Percentiles rank a stretch among this genome's conserved stretches.
phyloP scores from a whole-genome alignment of 2,888 invertebrate species.

The Abscondita cerata region DNA sequence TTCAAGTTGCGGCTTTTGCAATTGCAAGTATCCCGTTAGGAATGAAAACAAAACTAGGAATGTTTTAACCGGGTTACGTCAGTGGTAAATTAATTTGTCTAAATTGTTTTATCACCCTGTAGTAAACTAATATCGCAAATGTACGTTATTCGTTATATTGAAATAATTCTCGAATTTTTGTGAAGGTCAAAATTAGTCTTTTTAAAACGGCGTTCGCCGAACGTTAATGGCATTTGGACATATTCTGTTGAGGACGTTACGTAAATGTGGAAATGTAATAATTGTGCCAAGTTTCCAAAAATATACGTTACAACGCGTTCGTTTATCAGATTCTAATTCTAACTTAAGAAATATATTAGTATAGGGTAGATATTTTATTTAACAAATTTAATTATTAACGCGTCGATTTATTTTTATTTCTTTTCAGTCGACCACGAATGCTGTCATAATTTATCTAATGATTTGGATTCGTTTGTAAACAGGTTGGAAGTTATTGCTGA shows the following conservation, averaged over 20 bases:
- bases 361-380: no score
- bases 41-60: no score
- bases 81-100: no score
- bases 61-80: no score
- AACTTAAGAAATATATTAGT: background rate
- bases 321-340: background rate
- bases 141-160: no score
- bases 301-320: constrained; percentile 35
- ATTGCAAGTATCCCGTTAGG: no score
- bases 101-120: no score
- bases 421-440: constrained; percentile 34
- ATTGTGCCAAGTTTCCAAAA: constrained; percentile 44
- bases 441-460: constrained; percentile 57
- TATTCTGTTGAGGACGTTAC: background rate
- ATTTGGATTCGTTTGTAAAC: constrained; percentile 73
- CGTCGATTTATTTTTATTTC: constrained; percentile 5
- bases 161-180: no score
- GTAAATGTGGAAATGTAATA: constrained; percentile 16
- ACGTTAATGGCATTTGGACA: constrained; percentile 2
- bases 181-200: no score
- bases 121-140: no score
- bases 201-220: no score
- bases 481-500: constrained; percentile 78
- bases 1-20: no score
- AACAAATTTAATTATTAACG: background rate